A percentile compares a stretch with the other conserved stretches of the same genome.
Evolutionary conservation across 2,888 invertebrate species (phyloP).

Genomic region (Philonicus albiceps): DNA sequence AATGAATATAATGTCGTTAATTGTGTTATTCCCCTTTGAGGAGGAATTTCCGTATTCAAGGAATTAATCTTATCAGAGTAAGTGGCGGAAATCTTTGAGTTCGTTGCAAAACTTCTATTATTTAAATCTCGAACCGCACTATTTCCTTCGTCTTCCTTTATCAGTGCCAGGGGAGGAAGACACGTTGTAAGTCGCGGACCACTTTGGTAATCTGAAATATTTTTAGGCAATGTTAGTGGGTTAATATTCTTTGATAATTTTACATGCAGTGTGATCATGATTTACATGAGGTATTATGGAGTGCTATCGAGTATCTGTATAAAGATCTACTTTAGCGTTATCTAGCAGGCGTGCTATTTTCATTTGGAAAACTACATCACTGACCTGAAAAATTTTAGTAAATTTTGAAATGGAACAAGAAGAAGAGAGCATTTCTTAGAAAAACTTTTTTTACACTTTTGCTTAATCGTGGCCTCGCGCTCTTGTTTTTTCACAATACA

Average conservation of each 20-base stretch:
- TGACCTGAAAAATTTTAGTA: background rate
- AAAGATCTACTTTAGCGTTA: background rate
- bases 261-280: background rate
- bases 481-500: background rate
- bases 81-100: conserved; percentile 3
- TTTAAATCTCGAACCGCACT: background rate
- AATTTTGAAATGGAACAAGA: background rate
- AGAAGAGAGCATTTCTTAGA: background rate
- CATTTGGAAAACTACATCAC: background rate
- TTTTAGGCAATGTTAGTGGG: background rate
- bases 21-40: conserved; percentile 40
- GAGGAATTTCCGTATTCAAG: conserved; percentile 28
- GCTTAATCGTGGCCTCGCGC: background rate
- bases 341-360: background rate
- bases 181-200: conserved; percentile 61
- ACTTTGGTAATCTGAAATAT: conserved; percentile 63
- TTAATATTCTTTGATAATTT: background rate
- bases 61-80: background rate
- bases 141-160: background rate
- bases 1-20: conserved; percentile 29
- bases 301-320: background rate
- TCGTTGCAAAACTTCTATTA: background rate
- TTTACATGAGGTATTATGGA: background rate
- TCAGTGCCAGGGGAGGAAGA: conserved; percentile 45
- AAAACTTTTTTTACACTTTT: background rate